A percentile compares a stretch with the other conserved stretches of the same genome.
Evolutionary conservation across 2,113 vertebrate species (phyloP).

Genomic region (Salvelinus sp.): DNA sequence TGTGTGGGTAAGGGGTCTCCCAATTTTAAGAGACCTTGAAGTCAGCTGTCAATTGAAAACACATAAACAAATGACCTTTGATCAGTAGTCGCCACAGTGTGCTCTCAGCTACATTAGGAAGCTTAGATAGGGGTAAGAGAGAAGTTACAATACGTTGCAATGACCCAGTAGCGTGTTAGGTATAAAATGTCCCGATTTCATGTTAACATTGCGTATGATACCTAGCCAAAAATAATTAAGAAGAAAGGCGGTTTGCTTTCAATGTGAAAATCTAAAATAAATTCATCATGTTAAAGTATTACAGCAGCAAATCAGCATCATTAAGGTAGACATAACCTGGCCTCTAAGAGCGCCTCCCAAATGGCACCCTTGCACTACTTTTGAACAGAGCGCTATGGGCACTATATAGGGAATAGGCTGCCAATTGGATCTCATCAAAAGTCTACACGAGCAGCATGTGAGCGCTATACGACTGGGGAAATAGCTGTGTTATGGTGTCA

Average conservation of each 20-base stretch:
- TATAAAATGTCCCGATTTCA: background rate
- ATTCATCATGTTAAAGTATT: too few relatives aligned
- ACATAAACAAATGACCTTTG: background rate
- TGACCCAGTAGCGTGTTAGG: background rate
- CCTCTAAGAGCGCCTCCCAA: background rate
- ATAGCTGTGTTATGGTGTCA: constrained; percentile 11
- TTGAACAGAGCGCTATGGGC: background rate
- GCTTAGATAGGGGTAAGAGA: background rate
- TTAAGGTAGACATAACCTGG: background rate
- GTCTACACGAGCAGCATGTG: constrained; percentile 19
- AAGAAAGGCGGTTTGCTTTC: background rate
- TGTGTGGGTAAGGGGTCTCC: background rate
- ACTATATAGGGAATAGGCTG: background rate
- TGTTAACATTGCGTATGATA: background rate
- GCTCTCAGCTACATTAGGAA: background rate
- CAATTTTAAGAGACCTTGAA: background rate
- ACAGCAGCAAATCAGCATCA: constrained; percentile 3
- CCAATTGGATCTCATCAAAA: background rate
- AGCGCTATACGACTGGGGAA: constrained; percentile 23
- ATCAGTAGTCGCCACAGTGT: constrained; percentile 19
- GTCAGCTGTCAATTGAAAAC: background rate
- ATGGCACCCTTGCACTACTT: too few relatives aligned
- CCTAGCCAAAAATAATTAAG: background rate
- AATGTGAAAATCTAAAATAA: background rate
- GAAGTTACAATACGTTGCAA: background rate